Conservation (phyloP, 2,888 invertebrate genomes). For the Melanotus villosus region DNA sequence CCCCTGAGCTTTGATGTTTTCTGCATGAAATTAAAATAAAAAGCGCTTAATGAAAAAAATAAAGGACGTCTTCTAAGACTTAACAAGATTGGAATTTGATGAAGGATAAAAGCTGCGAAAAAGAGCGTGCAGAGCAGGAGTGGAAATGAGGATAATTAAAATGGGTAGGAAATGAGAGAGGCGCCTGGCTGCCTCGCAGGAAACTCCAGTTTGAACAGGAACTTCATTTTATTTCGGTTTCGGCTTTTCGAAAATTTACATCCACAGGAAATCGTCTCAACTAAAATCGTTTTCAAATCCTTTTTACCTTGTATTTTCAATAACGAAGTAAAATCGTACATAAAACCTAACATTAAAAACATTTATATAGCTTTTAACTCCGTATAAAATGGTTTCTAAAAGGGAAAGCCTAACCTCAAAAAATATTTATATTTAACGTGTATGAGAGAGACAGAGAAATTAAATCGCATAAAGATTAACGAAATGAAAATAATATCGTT, state of each 20-base stretch:
- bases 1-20: constrained; percentile 56
- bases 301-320: too few species aligned
- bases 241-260: constrained; percentile 9
- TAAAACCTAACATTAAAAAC: too few species aligned
- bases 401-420: too few species aligned
- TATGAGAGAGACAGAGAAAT: too few species aligned
- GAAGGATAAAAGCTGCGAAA: constrained; percentile 63
- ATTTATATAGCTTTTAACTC: too few species aligned
- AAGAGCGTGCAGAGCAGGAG: constrained; percentile 59
- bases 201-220: constrained; percentile 40
- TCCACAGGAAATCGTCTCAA: neutral
- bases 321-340: too few species aligned
- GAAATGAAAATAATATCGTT: too few species aligned
- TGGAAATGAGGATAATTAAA: constrained; percentile 65
- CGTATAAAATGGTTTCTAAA: too few species aligned
- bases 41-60: constrained; percentile 61
- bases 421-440: too few species aligned
- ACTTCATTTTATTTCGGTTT: constrained; percentile 27
- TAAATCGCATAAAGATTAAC: too few species aligned
- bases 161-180: constrained; percentile 54
- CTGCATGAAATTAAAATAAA: constrained; percentile 57
- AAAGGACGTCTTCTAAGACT: constrained; percentile 55
- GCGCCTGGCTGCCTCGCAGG: constrained; percentile 34
- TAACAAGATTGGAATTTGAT: constrained; percentile 64
- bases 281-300: too few species aligned